Conservation (phyloP, 2,888 invertebrate genomes). For the Crepidodera aurea region DNA sequence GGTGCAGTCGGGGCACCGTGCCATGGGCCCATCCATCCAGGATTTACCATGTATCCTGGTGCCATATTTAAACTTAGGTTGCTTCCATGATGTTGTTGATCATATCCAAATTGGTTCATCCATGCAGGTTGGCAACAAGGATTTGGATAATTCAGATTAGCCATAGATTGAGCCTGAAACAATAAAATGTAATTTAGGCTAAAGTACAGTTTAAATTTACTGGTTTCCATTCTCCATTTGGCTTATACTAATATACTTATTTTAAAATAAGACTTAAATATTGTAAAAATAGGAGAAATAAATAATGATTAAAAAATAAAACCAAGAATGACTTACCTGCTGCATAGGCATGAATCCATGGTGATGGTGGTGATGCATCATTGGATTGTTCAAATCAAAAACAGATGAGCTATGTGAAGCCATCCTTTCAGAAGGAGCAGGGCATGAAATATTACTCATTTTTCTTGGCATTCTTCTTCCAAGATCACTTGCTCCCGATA, state of each 20-base stretch:
- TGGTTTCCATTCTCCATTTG: no score
- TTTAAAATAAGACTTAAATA: no score
- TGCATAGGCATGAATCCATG: constrained; percentile 64
- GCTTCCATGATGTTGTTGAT: constrained; percentile 62
- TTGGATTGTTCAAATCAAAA: constrained; percentile 63
- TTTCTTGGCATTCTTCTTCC: constrained; percentile 50
- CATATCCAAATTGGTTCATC: constrained; percentile 57
- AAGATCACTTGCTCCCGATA: constrained; percentile 56
- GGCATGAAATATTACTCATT: constrained; percentile 56
- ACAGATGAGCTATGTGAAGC: constrained; percentile 64
- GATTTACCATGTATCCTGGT: constrained; percentile 57
- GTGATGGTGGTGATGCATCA: constrained; percentile 45
- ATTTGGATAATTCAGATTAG: constrained; percentile 70
- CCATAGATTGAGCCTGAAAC: constrained; percentile 75
- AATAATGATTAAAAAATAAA: no score
- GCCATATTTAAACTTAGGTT: constrained; percentile 66
- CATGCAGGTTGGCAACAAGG: constrained; percentile 62
- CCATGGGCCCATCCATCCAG: constrained; percentile 63
- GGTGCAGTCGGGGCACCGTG: constrained; percentile 58
- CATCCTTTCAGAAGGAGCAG: constrained; percentile 46
- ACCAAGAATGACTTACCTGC: constrained; percentile 66
- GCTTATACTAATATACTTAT: no score
- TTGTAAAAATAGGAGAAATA: no score
- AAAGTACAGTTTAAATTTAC: no score
- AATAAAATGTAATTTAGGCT: neutral